These are phyloP conservation scores for Nomada fabriciana DNA, from an alignment of 2,888 invertebrate species.

Conservation along the genomic window DNA sequence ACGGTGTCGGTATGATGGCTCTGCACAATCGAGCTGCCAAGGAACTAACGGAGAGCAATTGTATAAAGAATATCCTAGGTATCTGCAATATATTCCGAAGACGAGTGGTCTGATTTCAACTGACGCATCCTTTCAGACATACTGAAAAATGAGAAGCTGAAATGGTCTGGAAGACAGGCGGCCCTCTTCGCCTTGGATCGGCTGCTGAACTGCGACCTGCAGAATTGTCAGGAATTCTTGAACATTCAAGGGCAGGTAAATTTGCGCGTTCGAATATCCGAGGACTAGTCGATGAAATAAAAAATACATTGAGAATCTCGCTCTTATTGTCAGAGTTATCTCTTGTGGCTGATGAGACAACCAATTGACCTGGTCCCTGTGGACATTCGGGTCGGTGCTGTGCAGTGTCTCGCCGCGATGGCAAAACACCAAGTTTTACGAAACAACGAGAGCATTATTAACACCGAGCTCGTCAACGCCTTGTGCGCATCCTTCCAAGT, in stretches of 20 bases:
- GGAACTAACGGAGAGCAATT: constrained; percentile 64
- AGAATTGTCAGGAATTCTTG: constrained; percentile 70
- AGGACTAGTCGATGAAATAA: neutral
- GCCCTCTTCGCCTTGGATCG: constrained; percentile 74
- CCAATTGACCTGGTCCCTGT: constrained; percentile 58
- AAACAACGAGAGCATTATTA: constrained; percentile 55
- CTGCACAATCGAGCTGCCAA: constrained; percentile 68
- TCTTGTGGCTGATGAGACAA: constrained; percentile 66
- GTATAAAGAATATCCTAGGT: constrained; percentile 38
- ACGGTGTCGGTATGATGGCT: constrained; percentile 75
- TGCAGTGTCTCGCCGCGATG: constrained; percentile 68
- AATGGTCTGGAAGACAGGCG: constrained; percentile 70
- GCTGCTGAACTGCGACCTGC: constrained; percentile 65
- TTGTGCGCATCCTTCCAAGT: constrained; percentile 74
- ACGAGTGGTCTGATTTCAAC: neutral
- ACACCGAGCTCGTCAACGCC: constrained; percentile 67
- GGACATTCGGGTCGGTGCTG: constrained; percentile 64
- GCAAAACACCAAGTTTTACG: constrained; percentile 61
- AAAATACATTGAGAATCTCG: neutral
- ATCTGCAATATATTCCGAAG: neutral
- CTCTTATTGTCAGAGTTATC: constrained; percentile 53
- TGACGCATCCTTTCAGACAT: constrained; percentile 59
- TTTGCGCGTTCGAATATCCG: neutral
- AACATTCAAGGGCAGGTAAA: constrained; percentile 68
- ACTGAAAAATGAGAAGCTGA: constrained; percentile 68